These are phyloP conservation scores for Nyctalus aviator DNA, from an alignment of 2,797 vertebrate species.

Conservation along the genomic window DNA sequence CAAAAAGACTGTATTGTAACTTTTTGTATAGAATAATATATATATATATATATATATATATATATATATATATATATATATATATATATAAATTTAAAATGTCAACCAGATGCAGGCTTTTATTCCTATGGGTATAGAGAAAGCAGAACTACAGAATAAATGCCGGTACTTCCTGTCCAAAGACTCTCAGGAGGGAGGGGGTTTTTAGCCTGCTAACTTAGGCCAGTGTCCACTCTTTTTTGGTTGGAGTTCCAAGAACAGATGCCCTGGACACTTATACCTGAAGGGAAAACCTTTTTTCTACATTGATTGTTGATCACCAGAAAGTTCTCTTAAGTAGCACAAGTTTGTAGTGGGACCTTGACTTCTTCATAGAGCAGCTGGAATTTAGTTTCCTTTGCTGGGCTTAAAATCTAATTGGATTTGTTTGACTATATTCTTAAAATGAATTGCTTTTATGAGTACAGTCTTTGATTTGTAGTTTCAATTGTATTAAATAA, in stretches of 20 bases:
- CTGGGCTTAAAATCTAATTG: constrained; percentile 18
- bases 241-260: not conserved
- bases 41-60: not conserved
- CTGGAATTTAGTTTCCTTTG: constrained; percentile 2
- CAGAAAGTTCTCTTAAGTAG: not conserved
- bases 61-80: not conserved
- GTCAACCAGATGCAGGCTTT: not conserved
- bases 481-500: not conserved
- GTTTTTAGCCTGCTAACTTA: not conserved
- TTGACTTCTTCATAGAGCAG: not conserved
- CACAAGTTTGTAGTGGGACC: not conserved
- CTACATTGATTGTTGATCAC: not conserved
- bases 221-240: not conserved
- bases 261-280: not conserved
- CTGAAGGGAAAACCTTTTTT: not conserved
- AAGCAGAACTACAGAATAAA: not conserved
- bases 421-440: constrained; percentile 3
- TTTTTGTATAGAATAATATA: not conserved
- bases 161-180: not conserved
- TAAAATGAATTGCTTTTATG: not conserved
- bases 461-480: not conserved
- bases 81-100: not conserved
- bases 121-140: not conserved
- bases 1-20: not conserved
- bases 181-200: not conserved